Conservation (phyloP, 2,113 vertebrate species). For the Parotia lawesii region DNA sequence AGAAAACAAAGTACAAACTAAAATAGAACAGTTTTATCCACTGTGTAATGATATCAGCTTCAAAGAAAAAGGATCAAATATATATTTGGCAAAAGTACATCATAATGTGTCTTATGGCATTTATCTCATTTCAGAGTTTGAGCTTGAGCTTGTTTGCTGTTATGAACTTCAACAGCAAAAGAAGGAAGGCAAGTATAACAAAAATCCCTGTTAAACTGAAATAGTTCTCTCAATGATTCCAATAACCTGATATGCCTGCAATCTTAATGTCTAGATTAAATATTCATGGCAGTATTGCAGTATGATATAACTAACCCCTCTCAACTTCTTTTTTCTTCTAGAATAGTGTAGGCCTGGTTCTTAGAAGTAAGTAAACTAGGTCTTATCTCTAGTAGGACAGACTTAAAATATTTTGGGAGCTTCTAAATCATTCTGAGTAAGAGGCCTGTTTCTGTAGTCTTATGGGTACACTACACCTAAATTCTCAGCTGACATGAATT, state of each 20-base stretch:
- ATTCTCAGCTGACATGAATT: background rate
- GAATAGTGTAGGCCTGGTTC: background rate
- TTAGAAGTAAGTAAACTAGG: background rate
- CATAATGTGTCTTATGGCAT: background rate
- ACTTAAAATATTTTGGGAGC: background rate
- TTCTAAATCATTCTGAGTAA: background rate
- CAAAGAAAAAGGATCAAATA: background rate
- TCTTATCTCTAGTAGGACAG: background rate
- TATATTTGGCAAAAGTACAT: background rate
- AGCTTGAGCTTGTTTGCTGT: background rate
- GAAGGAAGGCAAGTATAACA: background rate
- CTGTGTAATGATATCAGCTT: background rate
- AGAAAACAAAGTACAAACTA: background rate
- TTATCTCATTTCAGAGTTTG: background rate
- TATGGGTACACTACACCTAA: background rate
- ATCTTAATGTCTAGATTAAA: background rate
- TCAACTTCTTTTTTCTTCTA: background rate
- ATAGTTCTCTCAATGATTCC: background rate
- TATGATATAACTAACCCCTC: background rate
- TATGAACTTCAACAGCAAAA: background rate
- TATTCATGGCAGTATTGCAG: background rate
- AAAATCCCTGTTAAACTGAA: background rate
- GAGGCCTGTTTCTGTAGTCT: background rate
- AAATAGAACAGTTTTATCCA: background rate
- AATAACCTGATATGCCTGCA: background rate